phyloP scores from a whole-genome alignment of 2,113 vertebrate genomes.

The Proterorhinus semilunaris region DNA sequence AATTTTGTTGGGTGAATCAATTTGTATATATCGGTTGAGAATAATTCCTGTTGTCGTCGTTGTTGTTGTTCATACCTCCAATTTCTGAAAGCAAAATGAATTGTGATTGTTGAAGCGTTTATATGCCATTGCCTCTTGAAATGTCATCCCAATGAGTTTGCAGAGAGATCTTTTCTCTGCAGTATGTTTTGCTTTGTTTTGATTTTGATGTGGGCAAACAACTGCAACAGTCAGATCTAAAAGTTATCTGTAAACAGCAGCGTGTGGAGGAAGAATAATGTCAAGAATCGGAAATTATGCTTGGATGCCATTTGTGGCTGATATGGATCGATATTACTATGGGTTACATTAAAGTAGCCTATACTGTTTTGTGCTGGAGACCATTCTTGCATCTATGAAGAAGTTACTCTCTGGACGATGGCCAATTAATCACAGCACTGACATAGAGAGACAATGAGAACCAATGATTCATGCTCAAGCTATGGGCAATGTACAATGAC shows the following conservation, averaged over 20 bases:
- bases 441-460: neutral
- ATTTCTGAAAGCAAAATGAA: slow-evolving; percentile 1
- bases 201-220: slow-evolving; percentile 12
- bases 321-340: slow-evolving; percentile 36
- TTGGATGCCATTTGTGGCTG: slow-evolving; percentile 24
- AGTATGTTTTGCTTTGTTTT: slow-evolving; percentile 23
- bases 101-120: neutral
- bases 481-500: neutral
- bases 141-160: slow-evolving; percentile 7
- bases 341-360: slow-evolving; percentile 21
- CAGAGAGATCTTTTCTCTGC: slow-evolving; percentile 6
- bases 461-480: neutral
- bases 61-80: neutral
- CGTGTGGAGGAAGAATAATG: slow-evolving; percentile 16
- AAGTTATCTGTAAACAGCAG: slow-evolving; percentile 24
- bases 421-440: neutral
- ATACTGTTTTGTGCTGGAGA: neutral
- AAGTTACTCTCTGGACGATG: neutral
- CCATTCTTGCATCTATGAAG: neutral
- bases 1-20: neutral
- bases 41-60: neutral
- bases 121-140: neutral
- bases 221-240: slow-evolving; percentile 18
- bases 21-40: neutral
- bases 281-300: slow-evolving; percentile 32